Evolutionary conservation across 2,113 vertebrate species (phyloP).

Genomic region (Smithornis capensis): DNA sequence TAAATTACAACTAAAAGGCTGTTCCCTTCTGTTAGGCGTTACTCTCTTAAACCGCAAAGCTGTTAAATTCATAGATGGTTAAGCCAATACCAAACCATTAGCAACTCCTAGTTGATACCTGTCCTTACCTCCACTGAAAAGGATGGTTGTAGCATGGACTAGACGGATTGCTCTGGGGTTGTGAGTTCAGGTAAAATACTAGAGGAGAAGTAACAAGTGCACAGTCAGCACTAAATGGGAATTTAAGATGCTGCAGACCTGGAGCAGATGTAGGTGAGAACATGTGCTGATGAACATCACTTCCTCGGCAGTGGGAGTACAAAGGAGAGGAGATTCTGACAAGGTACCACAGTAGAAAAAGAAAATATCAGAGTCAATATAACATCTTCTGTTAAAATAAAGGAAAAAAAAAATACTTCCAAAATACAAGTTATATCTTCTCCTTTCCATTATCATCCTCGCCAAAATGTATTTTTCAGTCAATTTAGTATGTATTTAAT

Average conservation of each 20-base stretch:
- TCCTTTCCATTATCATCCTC: neutral
- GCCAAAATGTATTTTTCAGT: neutral
- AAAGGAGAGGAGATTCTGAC: slow-evolving; percentile 92
- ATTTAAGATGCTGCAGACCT: slow-evolving; percentile 75
- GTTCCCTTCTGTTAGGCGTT: neutral
- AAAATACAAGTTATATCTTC: slow-evolving; percentile 16
- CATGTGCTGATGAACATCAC: slow-evolving; percentile 86
- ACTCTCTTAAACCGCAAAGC: neutral
- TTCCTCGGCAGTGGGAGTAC: slow-evolving; percentile 89
- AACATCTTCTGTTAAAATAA: neutral
- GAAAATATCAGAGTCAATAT: slow-evolving; percentile 58
- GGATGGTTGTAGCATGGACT: slow-evolving; percentile 80
- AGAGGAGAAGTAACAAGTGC: slow-evolving; percentile 83
- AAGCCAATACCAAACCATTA: slow-evolving; percentile 21
- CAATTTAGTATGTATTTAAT: neutral
- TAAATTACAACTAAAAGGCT: neutral
- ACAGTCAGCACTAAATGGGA: slow-evolving; percentile 82
- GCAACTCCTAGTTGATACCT: neutral
- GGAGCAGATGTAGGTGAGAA: slow-evolving; percentile 84
- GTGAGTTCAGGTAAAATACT: slow-evolving; percentile 76
- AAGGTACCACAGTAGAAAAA: slow-evolving; percentile 59
- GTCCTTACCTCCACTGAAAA: slow-evolving; percentile 94
- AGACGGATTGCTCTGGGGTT: slow-evolving; percentile 75
- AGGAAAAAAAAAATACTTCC: neutral
- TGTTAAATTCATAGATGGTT: neutral